These are phyloP conservation scores for Paralichthys olivaceus DNA, from an alignment of 2,113 vertebrate genomes.

Conservation along the genomic window DNA sequence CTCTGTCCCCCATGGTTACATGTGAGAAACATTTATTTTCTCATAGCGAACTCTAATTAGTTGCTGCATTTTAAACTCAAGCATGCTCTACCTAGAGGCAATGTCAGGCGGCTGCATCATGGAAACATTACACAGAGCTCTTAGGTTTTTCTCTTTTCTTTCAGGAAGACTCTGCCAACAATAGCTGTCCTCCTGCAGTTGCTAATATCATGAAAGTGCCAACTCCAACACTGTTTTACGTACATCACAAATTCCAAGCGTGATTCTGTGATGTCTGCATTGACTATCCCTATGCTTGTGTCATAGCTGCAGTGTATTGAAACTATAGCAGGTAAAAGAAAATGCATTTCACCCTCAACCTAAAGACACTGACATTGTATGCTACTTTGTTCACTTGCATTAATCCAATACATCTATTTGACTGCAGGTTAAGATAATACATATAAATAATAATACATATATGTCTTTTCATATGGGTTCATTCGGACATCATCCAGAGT, in stretches of 20 bases:
- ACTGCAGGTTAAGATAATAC: no score
- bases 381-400: no score
- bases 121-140: constrained; percentile 14
- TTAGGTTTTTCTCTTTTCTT: not conserved
- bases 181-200: not conserved
- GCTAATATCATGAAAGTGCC: not conserved
- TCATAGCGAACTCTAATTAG: constrained; percentile 39
- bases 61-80: constrained; percentile 9
- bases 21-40: constrained; percentile 41
- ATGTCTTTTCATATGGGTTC: no score
- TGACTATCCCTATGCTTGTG: not conserved
- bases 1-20: constrained; percentile 4
- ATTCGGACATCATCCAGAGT: no score
- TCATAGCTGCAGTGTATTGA: no score
- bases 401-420: no score
- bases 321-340: no score
- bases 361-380: no score
- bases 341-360: no score
- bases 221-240: not conserved
- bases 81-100: constrained; percentile 18
- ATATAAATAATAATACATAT: no score
- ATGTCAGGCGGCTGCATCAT: not conserved
- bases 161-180: not conserved
- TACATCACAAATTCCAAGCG: not conserved
- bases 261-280: not conserved